Evolutionary conservation across 2,797 vertebrate genomes (phyloP).

Genomic region (Cossypha caffra): DNA sequence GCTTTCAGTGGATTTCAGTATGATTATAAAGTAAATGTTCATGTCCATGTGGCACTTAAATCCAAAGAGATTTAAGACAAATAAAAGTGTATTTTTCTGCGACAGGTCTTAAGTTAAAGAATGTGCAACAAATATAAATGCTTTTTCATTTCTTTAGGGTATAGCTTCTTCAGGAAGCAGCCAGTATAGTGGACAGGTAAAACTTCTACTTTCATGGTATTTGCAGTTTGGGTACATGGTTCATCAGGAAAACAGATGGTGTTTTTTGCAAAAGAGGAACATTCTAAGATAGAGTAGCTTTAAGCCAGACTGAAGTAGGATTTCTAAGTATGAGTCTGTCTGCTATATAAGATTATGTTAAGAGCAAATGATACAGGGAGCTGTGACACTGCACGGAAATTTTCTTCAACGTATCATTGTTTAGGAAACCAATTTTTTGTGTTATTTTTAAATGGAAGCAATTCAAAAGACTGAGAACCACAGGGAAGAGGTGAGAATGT

Average conservation of each 20-base stretch:
- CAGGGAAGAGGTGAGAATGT: background rate
- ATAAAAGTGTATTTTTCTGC: background rate
- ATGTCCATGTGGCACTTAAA: background rate
- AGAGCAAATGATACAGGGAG: background rate
- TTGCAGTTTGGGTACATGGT: background rate
- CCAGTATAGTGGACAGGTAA: constrained; percentile 24
- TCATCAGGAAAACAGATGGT: fast-evolving
- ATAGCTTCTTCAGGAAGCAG: background rate
- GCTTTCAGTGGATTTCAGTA: background rate
- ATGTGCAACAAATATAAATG: background rate
- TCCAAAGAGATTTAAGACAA: background rate
- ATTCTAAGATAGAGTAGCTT: background rate
- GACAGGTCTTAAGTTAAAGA: background rate
- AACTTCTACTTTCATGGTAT: background rate
- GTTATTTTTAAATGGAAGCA: background rate
- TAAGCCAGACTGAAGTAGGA: background rate
- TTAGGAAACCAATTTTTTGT: background rate
- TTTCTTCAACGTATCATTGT: background rate
- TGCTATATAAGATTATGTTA: background rate
- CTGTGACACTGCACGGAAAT: background rate
- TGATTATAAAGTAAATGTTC: background rate
- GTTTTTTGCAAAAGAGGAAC: background rate
- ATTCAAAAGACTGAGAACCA: background rate
- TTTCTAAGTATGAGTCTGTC: background rate
- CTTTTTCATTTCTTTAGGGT: constrained; percentile 21